Evolutionary conservation across 2,113 vertebrate genomes (phyloP).

Genomic region (Sylvilagus bachmani): DNA sequence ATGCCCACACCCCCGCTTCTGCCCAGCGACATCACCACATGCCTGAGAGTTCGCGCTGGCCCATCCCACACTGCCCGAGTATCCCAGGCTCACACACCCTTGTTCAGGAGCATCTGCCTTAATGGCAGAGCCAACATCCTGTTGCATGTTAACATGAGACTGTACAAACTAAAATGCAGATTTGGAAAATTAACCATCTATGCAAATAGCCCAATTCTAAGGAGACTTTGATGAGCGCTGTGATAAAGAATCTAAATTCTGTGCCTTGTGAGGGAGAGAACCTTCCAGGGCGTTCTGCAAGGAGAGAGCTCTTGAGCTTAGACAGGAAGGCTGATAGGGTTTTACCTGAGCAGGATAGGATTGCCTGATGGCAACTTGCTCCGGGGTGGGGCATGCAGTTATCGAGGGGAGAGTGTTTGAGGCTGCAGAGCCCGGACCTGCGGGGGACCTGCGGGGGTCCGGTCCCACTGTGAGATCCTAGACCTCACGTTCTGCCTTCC

Average conservation of each 20-base stretch:
- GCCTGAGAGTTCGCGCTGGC: too few relatives aligned
- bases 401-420: too few relatives aligned
- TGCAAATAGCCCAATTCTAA: not conserved
- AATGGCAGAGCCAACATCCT: not conserved
- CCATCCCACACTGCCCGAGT: accelerated
- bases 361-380: too few relatives aligned
- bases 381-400: not conserved
- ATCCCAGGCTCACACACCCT: accelerated
- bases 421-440: not conserved
- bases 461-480: not conserved
- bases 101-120: accelerated
- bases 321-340: not conserved
- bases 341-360: not conserved
- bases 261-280: not conserved
- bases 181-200: not conserved
- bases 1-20: not conserved
- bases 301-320: not conserved
- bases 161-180: not conserved
- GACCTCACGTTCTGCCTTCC: not conserved
- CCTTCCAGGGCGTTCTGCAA: conserved; percentile 1
- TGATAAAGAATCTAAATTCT: not conserved
- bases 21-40: accelerated
- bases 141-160: not conserved
- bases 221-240: not conserved
- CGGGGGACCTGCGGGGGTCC: not conserved